Base-by-base conservation (phyloP, 2,797 vertebrate genomes). In the Typhlichthys eigenmanni region DNA sequence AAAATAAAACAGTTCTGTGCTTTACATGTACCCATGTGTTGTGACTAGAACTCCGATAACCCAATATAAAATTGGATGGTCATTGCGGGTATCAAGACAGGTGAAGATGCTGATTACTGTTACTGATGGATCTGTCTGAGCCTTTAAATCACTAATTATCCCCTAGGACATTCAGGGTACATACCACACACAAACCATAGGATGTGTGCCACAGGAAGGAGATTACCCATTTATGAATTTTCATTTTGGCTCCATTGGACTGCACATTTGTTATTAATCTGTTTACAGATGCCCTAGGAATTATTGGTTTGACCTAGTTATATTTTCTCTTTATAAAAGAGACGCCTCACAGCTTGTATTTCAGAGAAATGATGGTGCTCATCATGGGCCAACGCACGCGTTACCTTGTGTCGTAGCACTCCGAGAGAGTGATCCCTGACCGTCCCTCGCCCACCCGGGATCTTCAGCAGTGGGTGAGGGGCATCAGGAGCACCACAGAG, bases 401-500 rank as follows among this genome's bases (percentile, higher is more conserved):
- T 94, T 89, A 98, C 96, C 94, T 96, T 94, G 85, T 96, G 94
- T 82, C 97, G 93, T 80, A 95, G 92, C 93, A 95, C 93, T 74
- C 93, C 91, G 86, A 95, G 93, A 95, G 95, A 94, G 95, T 95
- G 97, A 99, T 98, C 97, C 97, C 97, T 98, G 93, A 95, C 82
- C 83, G 92, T 94, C 95, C 97, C 97, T 96, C 97, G 95, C 97
- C 97, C 97, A 98, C 96, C 93, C 95, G 96, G 97, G 97, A 98
- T 98, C 97, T 98, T 99, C 85, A 92, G 93, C 89, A 95, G 96
- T 99, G 96, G 97, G 97, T 97, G 97, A 98, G 97, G 97, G 96
- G 93, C 97, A 98, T 99, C 97, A 99, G 97, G 97, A 99, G 92
- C 97, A 99, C 97, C 97, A 99, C 97, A 95, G 96, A 98, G 97